Evolutionary conservation across 1,140 invertebrate genomes (phyloP), one percentile per base, ranked within the genome.

Genomic region (Drosophila varians): DNA sequence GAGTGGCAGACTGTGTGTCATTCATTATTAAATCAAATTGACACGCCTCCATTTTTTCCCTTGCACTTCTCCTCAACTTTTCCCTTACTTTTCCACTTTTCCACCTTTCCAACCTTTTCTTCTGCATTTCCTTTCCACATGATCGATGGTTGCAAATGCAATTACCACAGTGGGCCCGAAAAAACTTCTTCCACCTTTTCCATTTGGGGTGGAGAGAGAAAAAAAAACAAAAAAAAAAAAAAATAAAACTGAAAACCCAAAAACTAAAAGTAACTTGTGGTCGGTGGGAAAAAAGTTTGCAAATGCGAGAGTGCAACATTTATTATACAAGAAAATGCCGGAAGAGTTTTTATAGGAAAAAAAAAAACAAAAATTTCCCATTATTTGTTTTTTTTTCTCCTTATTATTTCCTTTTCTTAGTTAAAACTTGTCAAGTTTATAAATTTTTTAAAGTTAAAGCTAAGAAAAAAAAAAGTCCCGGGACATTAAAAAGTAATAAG

Each of bases 1-100:
- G n/a, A n/a, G n/a, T n/a, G n/a, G n/a, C n/a, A n/a, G n/a, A n/a
- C 28, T 7, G 5, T 7, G 1, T 70, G 78, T 43, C 74, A 80
- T 60, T 84, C 58, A 76, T 86, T 80, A 76, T 86, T 76, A 80
- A 84, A 80, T 86, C 61, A 76, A 80, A 86, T 80, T 80, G 80
- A 86, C 76, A 86, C 72, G 34, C 49, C 45, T 68, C 47, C 49
- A 60, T 75, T 42, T 42, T 42, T 7, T 7, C 8, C 11, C 5
- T 2, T 19, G 38, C 16, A 8, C 16, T 42, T 19, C 12, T 18
- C 16, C 38, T 5, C 1, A 7, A 3, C 16, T 42, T 42, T 42
- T n/a, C 11, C 34, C 12, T 1, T 6, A 11, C 28, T 31, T 31
- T 31, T 16, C 36, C 36, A 11, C 36, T 47, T 66, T 45, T 25